These are phyloP conservation scores for Lepidocolaptes lacrymiger DNA, from an alignment of 2,797 vertebrate genomes.

Conservation along the genomic window DNA sequence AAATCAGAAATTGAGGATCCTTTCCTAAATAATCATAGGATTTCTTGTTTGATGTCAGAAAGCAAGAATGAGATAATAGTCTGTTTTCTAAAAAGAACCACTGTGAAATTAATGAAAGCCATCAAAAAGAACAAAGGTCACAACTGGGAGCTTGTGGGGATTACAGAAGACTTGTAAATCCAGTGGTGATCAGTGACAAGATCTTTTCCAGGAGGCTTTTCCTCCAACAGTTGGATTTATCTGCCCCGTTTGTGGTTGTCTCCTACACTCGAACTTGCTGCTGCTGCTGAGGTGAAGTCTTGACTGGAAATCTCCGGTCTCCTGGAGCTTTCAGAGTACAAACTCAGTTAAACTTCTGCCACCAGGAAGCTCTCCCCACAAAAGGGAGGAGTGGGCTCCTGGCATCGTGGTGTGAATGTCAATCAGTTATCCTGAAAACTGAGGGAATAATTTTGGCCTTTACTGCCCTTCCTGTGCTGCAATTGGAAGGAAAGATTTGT, in stretches of 20 bases:
- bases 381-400: background rate
- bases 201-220: background rate
- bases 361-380: background rate
- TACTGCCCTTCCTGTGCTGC: background rate
- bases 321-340: background rate
- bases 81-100: background rate
- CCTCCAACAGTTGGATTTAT: background rate
- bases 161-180: background rate
- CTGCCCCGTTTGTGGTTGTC: background rate
- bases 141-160: background rate
- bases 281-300: background rate
- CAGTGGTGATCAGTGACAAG: background rate
- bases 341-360: background rate
- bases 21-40: background rate
- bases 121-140: background rate
- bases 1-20: background rate
- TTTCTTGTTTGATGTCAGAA: background rate
- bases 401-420: accelerated
- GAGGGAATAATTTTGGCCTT: background rate
- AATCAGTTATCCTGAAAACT: background rate
- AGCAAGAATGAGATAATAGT: background rate
- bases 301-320: background rate
- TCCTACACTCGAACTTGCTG: background rate
- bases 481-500: background rate
- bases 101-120: background rate